These are phyloP conservation scores for Anas platyrhynchos DNA, from an alignment of 2,113 vertebrate species.

Conservation along the genomic window DNA sequence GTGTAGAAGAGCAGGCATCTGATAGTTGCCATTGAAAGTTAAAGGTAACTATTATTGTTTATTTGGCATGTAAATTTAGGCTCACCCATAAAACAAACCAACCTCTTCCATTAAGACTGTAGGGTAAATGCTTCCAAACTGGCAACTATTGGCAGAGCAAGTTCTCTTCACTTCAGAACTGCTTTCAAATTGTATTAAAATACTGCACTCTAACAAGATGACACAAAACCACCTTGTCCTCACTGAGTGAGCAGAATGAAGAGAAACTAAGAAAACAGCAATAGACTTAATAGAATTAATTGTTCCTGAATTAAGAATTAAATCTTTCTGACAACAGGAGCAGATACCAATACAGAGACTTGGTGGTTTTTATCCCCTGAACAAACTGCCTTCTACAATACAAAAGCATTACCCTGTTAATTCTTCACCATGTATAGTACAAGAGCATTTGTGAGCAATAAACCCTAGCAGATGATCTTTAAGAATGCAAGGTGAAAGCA, in stretches of 20 bases:
- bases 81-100: neutral
- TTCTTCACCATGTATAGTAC: fast-evolving
- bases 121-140: neutral
- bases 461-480: fast-evolving
- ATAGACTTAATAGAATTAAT: neutral
- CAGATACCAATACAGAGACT: fast-evolving
- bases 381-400: neutral
- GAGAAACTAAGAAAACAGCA: neutral
- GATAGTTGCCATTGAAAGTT: neutral
- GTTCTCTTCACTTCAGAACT: neutral
- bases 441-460: fast-evolving
- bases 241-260: neutral
- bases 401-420: fast-evolving
- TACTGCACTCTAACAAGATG: neutral
- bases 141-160: neutral
- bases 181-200: neutral
- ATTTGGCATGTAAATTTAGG: neutral
- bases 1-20: neutral
- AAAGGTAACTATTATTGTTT: neutral
- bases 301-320: no score
- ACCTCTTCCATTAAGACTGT: neutral
- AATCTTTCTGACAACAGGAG: neutral
- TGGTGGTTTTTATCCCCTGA: no score
- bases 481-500: fast-evolving
- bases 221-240: neutral